phyloP scores from a whole-genome alignment of 2,888 invertebrate species.

The Nomada flava region DNA sequence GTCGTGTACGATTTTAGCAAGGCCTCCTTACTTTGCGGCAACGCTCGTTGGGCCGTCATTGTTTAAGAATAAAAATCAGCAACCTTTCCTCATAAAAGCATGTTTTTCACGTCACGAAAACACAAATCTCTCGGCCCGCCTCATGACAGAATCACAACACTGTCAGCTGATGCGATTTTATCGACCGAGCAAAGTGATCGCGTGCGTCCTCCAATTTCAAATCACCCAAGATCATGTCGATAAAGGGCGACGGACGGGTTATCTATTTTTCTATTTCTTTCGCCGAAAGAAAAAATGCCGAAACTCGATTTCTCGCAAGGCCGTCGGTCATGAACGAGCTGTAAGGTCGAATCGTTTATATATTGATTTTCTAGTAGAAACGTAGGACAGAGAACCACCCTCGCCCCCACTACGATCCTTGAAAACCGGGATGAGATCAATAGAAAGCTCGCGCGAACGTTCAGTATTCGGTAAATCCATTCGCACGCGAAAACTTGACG shows the following conservation, averaged over 20 bases:
- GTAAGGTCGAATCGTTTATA: slow-evolving; percentile 37
- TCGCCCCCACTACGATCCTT: slow-evolving; percentile 71
- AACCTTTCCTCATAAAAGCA: not conserved
- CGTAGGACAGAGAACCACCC: slow-evolving; percentile 47
- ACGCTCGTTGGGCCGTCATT: slow-evolving; percentile 86
- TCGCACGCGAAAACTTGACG: slow-evolving; percentile 57
- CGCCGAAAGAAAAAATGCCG: not conserved
- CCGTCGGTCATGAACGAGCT: not conserved
- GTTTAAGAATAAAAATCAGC: slow-evolving; percentile 1
- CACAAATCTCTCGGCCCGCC: not conserved
- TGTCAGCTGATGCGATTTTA: slow-evolving; percentile 35
- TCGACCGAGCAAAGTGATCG: slow-evolving; percentile 22
- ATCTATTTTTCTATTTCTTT: too few species aligned
- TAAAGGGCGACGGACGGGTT: not conserved
- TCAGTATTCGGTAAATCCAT: slow-evolving; percentile 56
- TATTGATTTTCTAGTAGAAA: slow-evolving; percentile 57
- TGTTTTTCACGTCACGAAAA: not conserved
- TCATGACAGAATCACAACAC: slow-evolving; percentile 23
- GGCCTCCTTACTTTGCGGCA: slow-evolving; percentile 97
- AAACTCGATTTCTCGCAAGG: not conserved
- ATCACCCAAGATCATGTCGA: not conserved
- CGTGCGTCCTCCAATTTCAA: not conserved
- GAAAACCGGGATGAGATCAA: slow-evolving; percentile 77
- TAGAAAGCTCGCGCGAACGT: slow-evolving; percentile 77
- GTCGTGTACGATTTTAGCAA: slow-evolving; percentile 97